These are phyloP conservation scores for Liodrosophila aerea DNA, from an alignment of 2,888 invertebrate species.

Conservation along the genomic window DNA sequence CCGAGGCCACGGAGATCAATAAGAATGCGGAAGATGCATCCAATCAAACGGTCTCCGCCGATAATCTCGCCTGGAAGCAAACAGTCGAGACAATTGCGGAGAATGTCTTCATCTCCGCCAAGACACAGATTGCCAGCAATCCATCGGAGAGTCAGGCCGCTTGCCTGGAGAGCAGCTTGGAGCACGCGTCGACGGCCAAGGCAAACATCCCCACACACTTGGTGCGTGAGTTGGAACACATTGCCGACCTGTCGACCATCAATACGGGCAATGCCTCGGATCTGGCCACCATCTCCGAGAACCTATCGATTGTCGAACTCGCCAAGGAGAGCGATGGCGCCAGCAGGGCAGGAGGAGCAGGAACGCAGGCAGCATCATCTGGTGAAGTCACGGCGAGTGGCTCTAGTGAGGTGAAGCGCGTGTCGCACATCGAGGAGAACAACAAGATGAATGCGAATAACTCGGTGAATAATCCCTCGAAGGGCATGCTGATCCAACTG, in stretches of 20 bases:
- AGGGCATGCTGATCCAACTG: conserved; percentile 80
- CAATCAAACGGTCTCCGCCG: conserved; percentile 97
- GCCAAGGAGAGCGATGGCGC: conserved; percentile 38
- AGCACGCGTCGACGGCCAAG: conserved; percentile 39
- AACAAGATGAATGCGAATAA: conserved; percentile 82
- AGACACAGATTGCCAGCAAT: conserved; percentile 87
- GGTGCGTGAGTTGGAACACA: conserved; percentile 84
- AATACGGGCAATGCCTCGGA: conserved; percentile 86
- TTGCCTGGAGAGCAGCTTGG: conserved; percentile 57
- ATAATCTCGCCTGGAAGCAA: conserved; percentile 93
- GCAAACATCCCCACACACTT: conserved; percentile 75
- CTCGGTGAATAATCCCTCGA: conserved; percentile 80
- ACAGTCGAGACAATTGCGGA: conserved; percentile 95
- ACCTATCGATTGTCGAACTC: conserved; percentile 86
- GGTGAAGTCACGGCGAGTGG: conserved; percentile 11
- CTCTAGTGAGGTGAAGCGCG: conserved; percentile 81
- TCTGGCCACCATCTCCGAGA: conserved; percentile 93
- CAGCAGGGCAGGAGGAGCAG: conserved; percentile 5
- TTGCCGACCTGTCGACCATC: conserved; percentile 87
- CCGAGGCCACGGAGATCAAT: conserved; percentile 90
- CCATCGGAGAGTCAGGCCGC: conserved; percentile 34
- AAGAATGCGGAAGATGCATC: conserved; percentile 93
- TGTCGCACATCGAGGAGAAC: conserved; percentile 81
- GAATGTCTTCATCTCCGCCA: conserved; percentile 88
- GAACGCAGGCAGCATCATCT: conserved; percentile 8